Evolutionary conservation across 2,797 vertebrate genomes (phyloP).

Genomic region (Sebastes aleutianus): DNA sequence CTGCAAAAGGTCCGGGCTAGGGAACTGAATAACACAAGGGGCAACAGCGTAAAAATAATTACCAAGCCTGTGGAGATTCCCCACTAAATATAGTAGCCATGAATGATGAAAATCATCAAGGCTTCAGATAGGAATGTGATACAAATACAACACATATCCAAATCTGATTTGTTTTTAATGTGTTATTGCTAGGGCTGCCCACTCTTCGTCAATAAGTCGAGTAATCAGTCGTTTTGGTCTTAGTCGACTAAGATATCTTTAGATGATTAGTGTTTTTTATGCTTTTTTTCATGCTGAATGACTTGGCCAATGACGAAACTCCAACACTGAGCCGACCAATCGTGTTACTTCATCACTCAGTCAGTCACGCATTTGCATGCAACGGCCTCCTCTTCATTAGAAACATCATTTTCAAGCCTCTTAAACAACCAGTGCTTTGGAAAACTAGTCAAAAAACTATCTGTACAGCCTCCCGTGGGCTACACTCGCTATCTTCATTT

Average conservation of each 20-base stretch:
- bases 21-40: conserved; percentile 69
- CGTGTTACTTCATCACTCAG: too few relatives aligned
- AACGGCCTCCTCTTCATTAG: neutral
- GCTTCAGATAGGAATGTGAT: neutral
- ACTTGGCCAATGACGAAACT: too few relatives aligned
- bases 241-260: too few relatives aligned
- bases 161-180: neutral
- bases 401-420: conserved; percentile 10
- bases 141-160: neutral
- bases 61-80: conserved; percentile 46
- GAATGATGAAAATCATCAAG: conserved; percentile 35
- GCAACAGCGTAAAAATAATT: conserved; percentile 74
- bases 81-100: conserved; percentile 29
- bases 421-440: conserved; percentile 4
- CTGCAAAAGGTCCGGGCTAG: conserved; percentile 39
- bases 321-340: too few relatives aligned
- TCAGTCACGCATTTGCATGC: neutral
- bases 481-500: conserved; percentile 17
- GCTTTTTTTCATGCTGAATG: too few relatives aligned
- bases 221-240: too few relatives aligned
- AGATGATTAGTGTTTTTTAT: too few relatives aligned
- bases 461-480: conserved; percentile 6
- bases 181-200: neutral
- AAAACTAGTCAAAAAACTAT: conserved; percentile 3
- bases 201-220: too few relatives aligned